A percentile compares a stretch with the other conserved stretches of the same genome.
phyloP scores from a whole-genome alignment of 2,888 invertebrate species.

The Plagiodera versicolora region DNA sequence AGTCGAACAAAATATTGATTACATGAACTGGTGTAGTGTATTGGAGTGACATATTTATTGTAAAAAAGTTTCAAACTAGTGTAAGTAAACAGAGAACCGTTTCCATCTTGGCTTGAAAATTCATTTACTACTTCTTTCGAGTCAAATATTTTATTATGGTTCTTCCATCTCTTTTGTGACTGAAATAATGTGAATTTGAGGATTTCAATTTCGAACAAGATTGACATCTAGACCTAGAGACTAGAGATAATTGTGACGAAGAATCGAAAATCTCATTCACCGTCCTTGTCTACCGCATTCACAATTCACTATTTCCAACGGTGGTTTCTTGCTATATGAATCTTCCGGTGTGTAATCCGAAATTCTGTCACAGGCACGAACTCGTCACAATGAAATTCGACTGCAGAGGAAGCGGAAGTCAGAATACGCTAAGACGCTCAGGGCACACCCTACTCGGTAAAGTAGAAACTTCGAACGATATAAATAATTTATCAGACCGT shows the following conservation, averaged over 20 bases:
- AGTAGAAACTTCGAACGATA: constrained; percentile 6
- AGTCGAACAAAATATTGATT: too few relatives aligned
- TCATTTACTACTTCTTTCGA: too few relatives aligned
- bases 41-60: too few relatives aligned
- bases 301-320: too few relatives aligned
- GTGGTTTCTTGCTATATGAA: too few relatives aligned
- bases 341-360: neutral
- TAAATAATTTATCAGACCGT: neutral
- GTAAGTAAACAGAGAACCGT: too few relatives aligned
- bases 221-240: neutral
- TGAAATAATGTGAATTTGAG: too few relatives aligned
- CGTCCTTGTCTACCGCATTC: neutral
- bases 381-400: neutral
- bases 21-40: too few relatives aligned
- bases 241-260: neutral
- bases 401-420: constrained; percentile 5
- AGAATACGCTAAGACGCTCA: neutral
- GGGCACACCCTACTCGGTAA: neutral
- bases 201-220: neutral
- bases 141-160: too few relatives aligned
- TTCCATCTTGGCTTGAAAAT: too few relatives aligned
- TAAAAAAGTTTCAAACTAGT: too few relatives aligned
- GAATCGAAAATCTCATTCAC: neutral
- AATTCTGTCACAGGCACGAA: neutral
- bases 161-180: too few relatives aligned